Conservation (phyloP, 2,797 vertebrate genomes). For the Tarsius wallacei region DNA sequence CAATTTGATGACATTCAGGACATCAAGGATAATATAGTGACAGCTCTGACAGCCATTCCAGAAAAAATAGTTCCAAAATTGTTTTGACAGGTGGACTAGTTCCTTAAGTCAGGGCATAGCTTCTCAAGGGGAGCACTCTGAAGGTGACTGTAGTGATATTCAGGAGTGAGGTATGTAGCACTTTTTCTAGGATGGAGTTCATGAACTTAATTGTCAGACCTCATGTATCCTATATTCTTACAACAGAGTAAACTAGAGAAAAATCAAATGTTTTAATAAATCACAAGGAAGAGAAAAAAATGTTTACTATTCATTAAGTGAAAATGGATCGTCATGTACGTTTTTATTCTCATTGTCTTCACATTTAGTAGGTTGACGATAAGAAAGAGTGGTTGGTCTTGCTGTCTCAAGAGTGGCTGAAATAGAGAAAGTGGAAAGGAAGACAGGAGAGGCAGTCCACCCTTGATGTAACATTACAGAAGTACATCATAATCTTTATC, state of each 20-base stretch:
- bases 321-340: not conserved
- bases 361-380: not conserved
- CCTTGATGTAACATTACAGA: not conserved
- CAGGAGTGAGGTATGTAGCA: too few relatives aligned
- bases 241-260: not conserved
- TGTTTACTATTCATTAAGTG: not conserved
- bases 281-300: not conserved
- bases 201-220: too few relatives aligned
- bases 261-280: not conserved
- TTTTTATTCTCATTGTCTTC: not conserved
- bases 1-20: too few relatives aligned
- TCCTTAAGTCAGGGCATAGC: too few relatives aligned
- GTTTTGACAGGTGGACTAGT: too few relatives aligned
- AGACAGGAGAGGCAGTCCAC: not conserved
- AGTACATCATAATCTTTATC: not conserved
- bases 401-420: not conserved
- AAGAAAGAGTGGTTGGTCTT: not conserved
- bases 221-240: not conserved
- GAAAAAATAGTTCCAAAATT: too few relatives aligned
- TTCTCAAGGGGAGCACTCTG: too few relatives aligned
- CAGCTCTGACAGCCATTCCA: too few relatives aligned
- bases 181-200: too few relatives aligned
- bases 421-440: not conserved
- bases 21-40: too few relatives aligned
- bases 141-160: too few relatives aligned